Evolutionary conservation across 2,888 invertebrate genomes (phyloP), one percentile per base, ranked within the genome.

Genomic region (Drosophila fungiperda): DNA sequence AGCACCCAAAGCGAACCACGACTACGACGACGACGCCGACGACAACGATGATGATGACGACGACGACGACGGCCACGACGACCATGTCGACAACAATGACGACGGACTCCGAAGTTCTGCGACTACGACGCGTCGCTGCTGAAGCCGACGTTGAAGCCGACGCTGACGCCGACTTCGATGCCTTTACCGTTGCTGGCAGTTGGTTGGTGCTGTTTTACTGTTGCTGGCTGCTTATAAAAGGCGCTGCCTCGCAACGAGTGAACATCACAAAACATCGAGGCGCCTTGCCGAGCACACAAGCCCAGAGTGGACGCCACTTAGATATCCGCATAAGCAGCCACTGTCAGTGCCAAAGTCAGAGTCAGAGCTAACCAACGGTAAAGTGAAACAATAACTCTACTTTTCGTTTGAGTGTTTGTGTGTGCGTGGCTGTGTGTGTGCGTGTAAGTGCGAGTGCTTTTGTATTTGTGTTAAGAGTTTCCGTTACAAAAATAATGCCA

Each of bases 251-350:
- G 71, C 20, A 60, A 68, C 71, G 73, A 86, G 62, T 72, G 80
- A 84, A 60, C 87, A 90, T 78, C 90, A 87, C 78, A 89, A 78
- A 90, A 88, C 84, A 73, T 80, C 78, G 76, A 87, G 78, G 76
- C 87, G 87, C 89, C 90, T 77, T 73, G 76, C 89, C 76, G 90
- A 89, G 82, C 89, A 87, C 75, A 76, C 84, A 71, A 79, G 69
- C 60, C 61, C 50, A 62, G 54, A 72, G 61, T 72, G 73, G 70
- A 77, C 38, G 57, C 63, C 53, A 64, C 40, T 49, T 35, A 68
- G 59, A 63, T 17, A 45, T 33, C 68, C 57, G 53, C 36, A 72
- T 45, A 38, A 45, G 40, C 60, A 71, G 54, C 52, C 59, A 55
- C 54, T 69, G 48, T 61, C 53, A 42, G 40, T 50, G 55, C 20